phyloP scores from a whole-genome alignment of 2,888 invertebrate genomes.

The Opisthograptis luteolata region DNA sequence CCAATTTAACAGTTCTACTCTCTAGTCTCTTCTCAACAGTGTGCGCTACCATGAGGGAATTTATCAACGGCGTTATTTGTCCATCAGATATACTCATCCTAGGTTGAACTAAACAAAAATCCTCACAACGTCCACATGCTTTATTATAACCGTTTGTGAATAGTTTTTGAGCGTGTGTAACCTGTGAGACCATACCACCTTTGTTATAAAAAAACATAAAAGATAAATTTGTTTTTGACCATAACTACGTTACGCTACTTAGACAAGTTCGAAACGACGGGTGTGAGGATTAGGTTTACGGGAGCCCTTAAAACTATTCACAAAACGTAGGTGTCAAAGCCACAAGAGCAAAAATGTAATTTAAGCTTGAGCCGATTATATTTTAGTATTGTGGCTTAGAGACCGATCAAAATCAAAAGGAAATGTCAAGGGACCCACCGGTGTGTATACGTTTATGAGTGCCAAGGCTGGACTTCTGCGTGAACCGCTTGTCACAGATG shows the following conservation, averaged over 20 bases:
- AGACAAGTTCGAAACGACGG: slow-evolving; percentile 18
- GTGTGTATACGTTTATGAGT: slow-evolving; percentile 92
- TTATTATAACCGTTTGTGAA: slow-evolving; percentile 80
- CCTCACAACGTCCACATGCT: slow-evolving; percentile 83
- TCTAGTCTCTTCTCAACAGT: slow-evolving; percentile 30
- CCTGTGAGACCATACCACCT: slow-evolving; percentile 45
- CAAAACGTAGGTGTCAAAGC: slow-evolving; percentile 80
- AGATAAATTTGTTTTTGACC: slow-evolving; percentile 1
- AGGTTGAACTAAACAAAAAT: slow-evolving; percentile 67
- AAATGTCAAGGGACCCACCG: slow-evolving; percentile 84
- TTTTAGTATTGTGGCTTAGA: slow-evolving; percentile 73
- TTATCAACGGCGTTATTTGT: slow-evolving; percentile 72
- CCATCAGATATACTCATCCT: slow-evolving; percentile 80
- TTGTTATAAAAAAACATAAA: slow-evolving; percentile 6
- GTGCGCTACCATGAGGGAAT: slow-evolving; percentile 77
- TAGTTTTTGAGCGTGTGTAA: slow-evolving; percentile 83
- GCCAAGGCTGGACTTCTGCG: slow-evolving; percentile 92
- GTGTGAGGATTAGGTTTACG: slow-evolving; percentile 50
- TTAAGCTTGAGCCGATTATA: slow-evolving; percentile 38
- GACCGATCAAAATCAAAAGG: slow-evolving; percentile 72
- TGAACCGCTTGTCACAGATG: slow-evolving; percentile 91
- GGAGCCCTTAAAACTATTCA: slow-evolving; percentile 84
- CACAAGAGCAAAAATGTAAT: slow-evolving; percentile 61
- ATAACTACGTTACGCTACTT: slow-evolving; percentile 3
- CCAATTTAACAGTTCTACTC: slow-evolving; percentile 39